Evolutionary conservation across 2,888 invertebrate species (phyloP).

Genomic region (Hyposoter didymator): DNA sequence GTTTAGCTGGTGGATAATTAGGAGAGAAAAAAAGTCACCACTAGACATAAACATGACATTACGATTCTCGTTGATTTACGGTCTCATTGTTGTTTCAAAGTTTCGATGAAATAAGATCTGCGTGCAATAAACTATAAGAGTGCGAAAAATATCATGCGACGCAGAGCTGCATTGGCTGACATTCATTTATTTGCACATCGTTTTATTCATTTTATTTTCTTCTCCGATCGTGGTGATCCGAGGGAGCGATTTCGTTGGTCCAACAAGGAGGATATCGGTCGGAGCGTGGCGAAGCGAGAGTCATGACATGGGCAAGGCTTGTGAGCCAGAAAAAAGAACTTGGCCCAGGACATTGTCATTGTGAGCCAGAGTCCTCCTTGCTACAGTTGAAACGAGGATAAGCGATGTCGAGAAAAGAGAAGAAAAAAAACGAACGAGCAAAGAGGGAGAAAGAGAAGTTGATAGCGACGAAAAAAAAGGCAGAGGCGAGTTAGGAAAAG

Average conservation of each 20-base stretch:
- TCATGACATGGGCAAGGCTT: constrained; percentile 52
- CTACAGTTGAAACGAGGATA: constrained; percentile 51
- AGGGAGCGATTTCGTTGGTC: constrained; percentile 72
- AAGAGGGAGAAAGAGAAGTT: constrained; percentile 21
- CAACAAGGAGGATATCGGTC: constrained; percentile 69
- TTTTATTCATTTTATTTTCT: constrained; percentile 41
- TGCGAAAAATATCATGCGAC: constrained; percentile 17
- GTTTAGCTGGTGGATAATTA: neutral
- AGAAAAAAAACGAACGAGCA: constrained; percentile 60
- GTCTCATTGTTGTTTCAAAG: constrained; percentile 75
- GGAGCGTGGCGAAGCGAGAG: constrained; percentile 74
- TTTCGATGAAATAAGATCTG: constrained; percentile 71
- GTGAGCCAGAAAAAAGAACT: constrained; percentile 3
- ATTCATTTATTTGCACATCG: constrained; percentile 55
- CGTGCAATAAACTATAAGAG: constrained; percentile 5
- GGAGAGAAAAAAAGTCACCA: constrained; percentile 44
- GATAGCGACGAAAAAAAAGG: neutral
- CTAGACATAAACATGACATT: constrained; percentile 27
- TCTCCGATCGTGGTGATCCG: constrained; percentile 44
- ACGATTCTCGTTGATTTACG: constrained; percentile 76
- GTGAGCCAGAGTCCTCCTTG: constrained; percentile 8
- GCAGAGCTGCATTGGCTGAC: constrained; percentile 49
- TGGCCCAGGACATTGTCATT: constrained; percentile 18
- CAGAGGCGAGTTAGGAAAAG: neutral
- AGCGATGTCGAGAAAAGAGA: constrained; percentile 48